These are phyloP conservation scores for Calephelis virginiensis DNA, from an alignment of 1,140 invertebrate genomes.

Conservation along the genomic window DNA sequence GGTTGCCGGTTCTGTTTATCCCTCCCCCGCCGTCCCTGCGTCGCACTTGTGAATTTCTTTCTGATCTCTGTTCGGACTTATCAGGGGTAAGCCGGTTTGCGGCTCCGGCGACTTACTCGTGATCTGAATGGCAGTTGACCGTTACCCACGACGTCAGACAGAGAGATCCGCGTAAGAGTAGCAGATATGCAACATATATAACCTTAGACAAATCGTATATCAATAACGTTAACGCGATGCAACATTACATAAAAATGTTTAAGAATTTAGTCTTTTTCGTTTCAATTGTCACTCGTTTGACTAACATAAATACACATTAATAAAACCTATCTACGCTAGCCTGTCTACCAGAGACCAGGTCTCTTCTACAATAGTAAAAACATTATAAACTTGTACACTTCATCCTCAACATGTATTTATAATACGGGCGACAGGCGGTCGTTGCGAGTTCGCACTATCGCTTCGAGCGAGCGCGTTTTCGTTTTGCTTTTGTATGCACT, in stretches of 20 bases:
- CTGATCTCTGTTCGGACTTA: no score
- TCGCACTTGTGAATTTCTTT: no score
- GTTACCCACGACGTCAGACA: no score
- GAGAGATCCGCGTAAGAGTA: conserved; percentile 6
- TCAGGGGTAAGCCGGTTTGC: no score
- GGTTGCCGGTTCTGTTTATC: background rate
- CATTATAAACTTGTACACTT: conserved; percentile 62
- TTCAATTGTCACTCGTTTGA: conserved; percentile 72
- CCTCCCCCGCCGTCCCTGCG: background rate
- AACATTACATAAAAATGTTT: conserved; percentile 69
- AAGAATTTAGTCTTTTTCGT: conserved; percentile 77
- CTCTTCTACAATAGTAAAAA: conserved; percentile 70
- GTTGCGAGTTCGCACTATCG: conserved; percentile 10
- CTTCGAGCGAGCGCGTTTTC: conserved; percentile 14
- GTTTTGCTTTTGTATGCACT: conserved; percentile 23
- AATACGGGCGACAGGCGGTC: conserved; percentile 28
- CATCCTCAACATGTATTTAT: conserved; percentile 35
- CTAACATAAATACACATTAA: conserved; percentile 68
- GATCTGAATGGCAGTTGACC: background rate
- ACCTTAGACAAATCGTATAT: conserved; percentile 64
- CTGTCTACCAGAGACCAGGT: conserved; percentile 72
- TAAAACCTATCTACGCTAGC: conserved; percentile 75
- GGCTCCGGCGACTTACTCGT: background rate
- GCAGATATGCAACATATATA: conserved; percentile 26
- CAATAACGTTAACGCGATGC: conserved; percentile 68